Evolutionary conservation across 2,797 vertebrate genomes (phyloP), one percentile per base, ranked within the genome.

Genomic region (Danio tinwini): DNA sequence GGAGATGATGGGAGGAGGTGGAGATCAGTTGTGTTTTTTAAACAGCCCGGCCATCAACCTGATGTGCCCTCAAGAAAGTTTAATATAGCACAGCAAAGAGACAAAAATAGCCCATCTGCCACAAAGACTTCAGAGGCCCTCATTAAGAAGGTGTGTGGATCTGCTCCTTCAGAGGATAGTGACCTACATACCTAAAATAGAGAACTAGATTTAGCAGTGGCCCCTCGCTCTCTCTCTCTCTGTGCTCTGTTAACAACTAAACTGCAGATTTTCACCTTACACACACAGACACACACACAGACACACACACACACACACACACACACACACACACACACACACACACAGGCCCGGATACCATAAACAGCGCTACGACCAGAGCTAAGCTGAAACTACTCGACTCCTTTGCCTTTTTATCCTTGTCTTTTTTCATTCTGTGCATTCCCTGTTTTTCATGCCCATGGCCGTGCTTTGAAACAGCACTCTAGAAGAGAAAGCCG

Each of bases 161-260:
- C 85, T 83, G 80, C 87, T 83, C 84, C 86, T 91, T 89, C 84
- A 89, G 91, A 88, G 89, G 80, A 86, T 63, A 81, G 61, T 92
- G 92, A 89, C 91, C 92, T 88, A 92, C 82, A 91, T 91, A 86
- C 86, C 85, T 42, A 82, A 90, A 92, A 91, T 90, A 92, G 86
- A 90, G 87, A 89, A 85, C 86, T 86, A 88, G 87, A 89, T 87
- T 84, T 78, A 84, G 85, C 79, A 68, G 78, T 84, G 88, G 84
- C 84, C 80, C 86, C 73, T 81, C 68, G 80, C 78, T 81, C 82
- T 80, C 79, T 64, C 75, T 81, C 83, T 87, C 88, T 87, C 85
- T 67, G 70, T 77, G 74, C 29, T 65, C 44, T 42, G 69, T 37
- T 75, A 63, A 72, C 78, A 78, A 80, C 52, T 75, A 83, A 86